A percentile compares a stretch with the other conserved stretches of the same genome.
These are phyloP conservation scores for Anomalospiza imberbis DNA, from an alignment of 2,797 vertebrate species.

Conservation along the genomic window DNA sequence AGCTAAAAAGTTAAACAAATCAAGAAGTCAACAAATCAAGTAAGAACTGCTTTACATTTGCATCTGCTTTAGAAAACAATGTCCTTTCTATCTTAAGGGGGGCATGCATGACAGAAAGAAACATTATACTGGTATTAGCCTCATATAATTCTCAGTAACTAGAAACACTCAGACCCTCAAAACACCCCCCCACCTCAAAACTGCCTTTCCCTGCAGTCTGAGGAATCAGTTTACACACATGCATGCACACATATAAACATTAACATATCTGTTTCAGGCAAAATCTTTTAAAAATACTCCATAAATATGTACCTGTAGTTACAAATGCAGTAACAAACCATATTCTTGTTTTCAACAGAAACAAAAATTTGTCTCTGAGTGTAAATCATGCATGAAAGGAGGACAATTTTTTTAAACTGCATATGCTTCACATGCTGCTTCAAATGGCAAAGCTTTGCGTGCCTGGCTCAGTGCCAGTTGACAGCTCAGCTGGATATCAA, in stretches of 20 bases:
- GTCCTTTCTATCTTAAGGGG: background rate
- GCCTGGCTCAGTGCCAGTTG: slow-evolving; percentile 89
- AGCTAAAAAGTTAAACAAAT: slow-evolving; percentile 49
- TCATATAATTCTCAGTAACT: background rate
- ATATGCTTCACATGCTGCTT: slow-evolving; percentile 83
- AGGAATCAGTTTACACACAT: background rate
- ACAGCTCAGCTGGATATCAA: slow-evolving; percentile 94
- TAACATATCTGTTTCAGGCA: background rate
- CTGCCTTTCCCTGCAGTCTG: background rate
- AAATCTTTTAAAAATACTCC: background rate
- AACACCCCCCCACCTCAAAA: background rate
- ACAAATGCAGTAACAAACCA: slow-evolving; percentile 19
- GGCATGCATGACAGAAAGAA: background rate
- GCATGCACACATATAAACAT: background rate
- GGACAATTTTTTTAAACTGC: slow-evolving; percentile 74
- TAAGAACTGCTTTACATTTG: background rate
- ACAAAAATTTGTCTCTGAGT: slow-evolving; percentile 62
- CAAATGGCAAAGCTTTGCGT: slow-evolving; percentile 82
- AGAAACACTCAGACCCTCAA: background rate
- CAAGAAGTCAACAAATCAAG: slow-evolving; percentile 19
- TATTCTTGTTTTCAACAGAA: slow-evolving; percentile 45
- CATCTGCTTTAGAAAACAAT: background rate
- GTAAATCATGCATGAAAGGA: slow-evolving; percentile 80
- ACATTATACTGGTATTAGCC: background rate
- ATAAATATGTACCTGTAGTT: background rate